Percentiles rank a stretch among this genome's conserved stretches.
Evolutionary conservation across 2,888 invertebrate genomes (phyloP).

Genomic region (Agapostemon virescens): DNA sequence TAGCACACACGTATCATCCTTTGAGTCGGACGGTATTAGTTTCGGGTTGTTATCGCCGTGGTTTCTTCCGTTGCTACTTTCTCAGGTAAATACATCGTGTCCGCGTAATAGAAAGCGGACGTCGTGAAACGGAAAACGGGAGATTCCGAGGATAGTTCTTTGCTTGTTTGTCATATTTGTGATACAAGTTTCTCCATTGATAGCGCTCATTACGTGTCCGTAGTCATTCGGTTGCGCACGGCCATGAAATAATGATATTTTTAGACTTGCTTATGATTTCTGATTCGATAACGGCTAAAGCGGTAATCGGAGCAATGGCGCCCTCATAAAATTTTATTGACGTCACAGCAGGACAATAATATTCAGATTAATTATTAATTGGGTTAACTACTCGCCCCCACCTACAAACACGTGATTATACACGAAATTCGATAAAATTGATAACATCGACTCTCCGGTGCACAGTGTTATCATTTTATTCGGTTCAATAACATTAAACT

Average conservation of each 20-base stretch:
- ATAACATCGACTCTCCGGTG: not conserved
- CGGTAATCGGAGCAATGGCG: not conserved
- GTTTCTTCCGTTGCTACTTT: constrained; percentile 47
- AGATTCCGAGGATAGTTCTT: constrained; percentile 46
- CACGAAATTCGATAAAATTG: not conserved
- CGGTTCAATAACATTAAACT: not conserved
- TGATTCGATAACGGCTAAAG: constrained; percentile 21
- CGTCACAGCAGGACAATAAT: not conserved
- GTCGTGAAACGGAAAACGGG: constrained; percentile 51
- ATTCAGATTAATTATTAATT: not conserved
- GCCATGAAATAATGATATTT: constrained; percentile 19
- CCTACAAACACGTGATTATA: too few relatives aligned
- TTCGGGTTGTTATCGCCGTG: constrained; percentile 59
- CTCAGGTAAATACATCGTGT: constrained; percentile 48
- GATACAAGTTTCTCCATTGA: constrained; percentile 33
- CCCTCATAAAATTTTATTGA: not conserved
- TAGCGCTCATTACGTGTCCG: constrained; percentile 27
- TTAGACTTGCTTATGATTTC: constrained; percentile 19
- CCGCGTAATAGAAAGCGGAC: constrained; percentile 36
- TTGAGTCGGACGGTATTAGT: constrained; percentile 35
- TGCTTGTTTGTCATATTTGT: constrained; percentile 33
- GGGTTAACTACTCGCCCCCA: too few relatives aligned
- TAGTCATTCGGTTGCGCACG: not conserved
- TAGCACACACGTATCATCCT: constrained; percentile 41
- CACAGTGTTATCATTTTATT: not conserved